Evolutionary conservation across 2,797 vertebrate species (phyloP), one percentile per base, ranked within the genome.

Genomic region (Microhierax caerulescens): DNA sequence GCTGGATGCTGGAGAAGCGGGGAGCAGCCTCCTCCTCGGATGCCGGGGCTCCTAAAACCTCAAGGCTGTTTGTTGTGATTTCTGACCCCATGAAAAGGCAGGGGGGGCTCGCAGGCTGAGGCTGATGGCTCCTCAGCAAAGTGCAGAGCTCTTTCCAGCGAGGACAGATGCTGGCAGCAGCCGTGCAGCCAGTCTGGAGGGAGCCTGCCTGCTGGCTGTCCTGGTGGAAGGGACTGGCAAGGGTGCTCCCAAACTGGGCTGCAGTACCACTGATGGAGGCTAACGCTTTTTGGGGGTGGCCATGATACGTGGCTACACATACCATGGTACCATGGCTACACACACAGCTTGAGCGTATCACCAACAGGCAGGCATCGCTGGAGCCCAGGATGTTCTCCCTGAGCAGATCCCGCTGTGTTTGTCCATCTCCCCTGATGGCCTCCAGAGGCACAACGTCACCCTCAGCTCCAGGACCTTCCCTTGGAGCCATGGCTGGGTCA

Each of bases 141-240:
- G 23, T 5, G 15, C 32, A 70, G 54, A 54, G 75, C 32, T 70
- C 59, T 24, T 48, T 54, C 45, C 32, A 70, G 32, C 0, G 1
- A 81, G 69, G 51, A 54, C 4, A 48, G 61, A 22, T 0, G 4
- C 32, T n/a, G 24, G 34, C 57, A 82, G 51, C 37, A 47, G 51
- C 7, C 2, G 0, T 18, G 19, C 64, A 51, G 19, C n/a, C 76
- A 76, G 54, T 9, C 12, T 0, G 2, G 72, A 47, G 20, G 34
- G 30, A 87, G 4, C 13, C 45, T 67, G 60, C 28, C 11, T 79
- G 41, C 24, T 74, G 61, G 25, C 48, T 68, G 59, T 65, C 51
- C 51, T 37, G 34, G 16, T 30, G 39, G 32, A 32, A 37, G 17
- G 34, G 37, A 30, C 11, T 47, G 34, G 37, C 37, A 53, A 76